Percentiles rank a stretch among this genome's conserved stretches.
Evolutionary conservation across 2,888 invertebrate genomes (phyloP).

Genomic region (Orchesellides sinensis): DNA sequence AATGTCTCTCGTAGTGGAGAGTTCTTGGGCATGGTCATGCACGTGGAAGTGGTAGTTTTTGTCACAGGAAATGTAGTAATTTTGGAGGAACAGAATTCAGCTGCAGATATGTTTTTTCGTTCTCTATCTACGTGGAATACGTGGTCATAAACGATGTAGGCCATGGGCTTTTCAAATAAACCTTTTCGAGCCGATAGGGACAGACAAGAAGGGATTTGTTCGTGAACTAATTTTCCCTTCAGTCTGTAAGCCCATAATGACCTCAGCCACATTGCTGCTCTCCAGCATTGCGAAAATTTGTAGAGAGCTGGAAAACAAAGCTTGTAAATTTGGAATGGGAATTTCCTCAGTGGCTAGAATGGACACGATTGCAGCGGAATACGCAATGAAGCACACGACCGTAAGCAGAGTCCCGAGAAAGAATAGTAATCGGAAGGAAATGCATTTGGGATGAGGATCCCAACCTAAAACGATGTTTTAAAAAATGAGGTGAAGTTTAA

Average conservation of each 20-base stretch:
- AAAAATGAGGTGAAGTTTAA: not conserved
- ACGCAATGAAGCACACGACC: slow-evolving; percentile 26
- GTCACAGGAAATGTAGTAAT: slow-evolving; percentile 15
- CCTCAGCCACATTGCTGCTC: slow-evolving; percentile 21
- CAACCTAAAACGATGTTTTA: slow-evolving; percentile 44
- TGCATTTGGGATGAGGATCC: slow-evolving; percentile 18
- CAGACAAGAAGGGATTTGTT: not conserved
- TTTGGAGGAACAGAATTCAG: slow-evolving; percentile 19
- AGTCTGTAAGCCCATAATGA: slow-evolving; percentile 15
- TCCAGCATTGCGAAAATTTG: slow-evolving; percentile 22
- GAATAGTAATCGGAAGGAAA: slow-evolving; percentile 20
- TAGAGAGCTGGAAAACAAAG: slow-evolving; percentile 28
- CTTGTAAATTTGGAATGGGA: slow-evolving; percentile 29
- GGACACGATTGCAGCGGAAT: slow-evolving; percentile 48
- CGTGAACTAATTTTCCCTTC: slow-evolving; percentile 9
- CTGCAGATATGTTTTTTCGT: slow-evolving; percentile 1
- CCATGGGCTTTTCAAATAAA: slow-evolving; percentile 17
- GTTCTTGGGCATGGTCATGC: slow-evolving; percentile 24
- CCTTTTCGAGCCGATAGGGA: not conserved
- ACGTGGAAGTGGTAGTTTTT: not conserved
- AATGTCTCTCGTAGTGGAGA: slow-evolving; percentile 24
- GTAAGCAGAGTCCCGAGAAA: slow-evolving; percentile 9
- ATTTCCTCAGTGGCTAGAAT: slow-evolving; percentile 35
- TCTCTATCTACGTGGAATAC: slow-evolving; percentile 27
- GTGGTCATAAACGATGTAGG: slow-evolving; percentile 39